Evolutionary conservation across 2,113 vertebrate genomes (phyloP).

Genomic region (Pelodiscus sinensis): DNA sequence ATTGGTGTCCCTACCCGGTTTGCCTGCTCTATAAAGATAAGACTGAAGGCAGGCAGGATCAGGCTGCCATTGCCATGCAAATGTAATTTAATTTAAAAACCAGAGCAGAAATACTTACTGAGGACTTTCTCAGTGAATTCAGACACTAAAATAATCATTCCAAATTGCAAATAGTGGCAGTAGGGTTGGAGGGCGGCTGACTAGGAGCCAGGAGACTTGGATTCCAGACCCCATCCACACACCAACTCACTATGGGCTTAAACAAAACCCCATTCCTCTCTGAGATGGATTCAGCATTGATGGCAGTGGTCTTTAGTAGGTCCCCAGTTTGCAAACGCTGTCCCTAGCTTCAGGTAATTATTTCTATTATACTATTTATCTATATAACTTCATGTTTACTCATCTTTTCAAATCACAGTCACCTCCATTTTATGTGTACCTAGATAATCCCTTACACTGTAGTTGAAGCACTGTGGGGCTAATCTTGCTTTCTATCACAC

Average conservation of each 20-base stretch:
- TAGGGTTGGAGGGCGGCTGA: not conserved
- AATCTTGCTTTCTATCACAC: not conserved
- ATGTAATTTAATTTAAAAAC: not conserved
- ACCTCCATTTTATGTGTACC: not conserved
- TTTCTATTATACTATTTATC: not conserved
- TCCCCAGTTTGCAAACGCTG: not conserved
- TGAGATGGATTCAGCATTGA: not conserved
- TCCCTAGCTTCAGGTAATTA: not conserved
- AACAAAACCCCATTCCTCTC: not conserved
- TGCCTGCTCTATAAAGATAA: not conserved
- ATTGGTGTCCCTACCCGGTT: not conserved
- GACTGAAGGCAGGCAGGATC: not conserved
- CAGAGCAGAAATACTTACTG: not conserved
- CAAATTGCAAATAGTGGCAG: not conserved
- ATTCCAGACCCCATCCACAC: not conserved
- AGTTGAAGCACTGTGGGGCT: not conserved
- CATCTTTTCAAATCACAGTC: not conserved
- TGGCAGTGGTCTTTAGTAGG: not conserved
- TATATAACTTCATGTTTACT: not conserved
- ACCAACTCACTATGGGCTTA: not conserved
- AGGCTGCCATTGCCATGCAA: not conserved
- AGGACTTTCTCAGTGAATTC: not conserved
- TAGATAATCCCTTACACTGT: not conserved
- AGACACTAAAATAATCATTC: not conserved
- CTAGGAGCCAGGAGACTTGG: not conserved